These are phyloP conservation scores for Pangasius larnaudii DNA, from an alignment of 2,797 vertebrate species.

Conservation along the genomic window DNA sequence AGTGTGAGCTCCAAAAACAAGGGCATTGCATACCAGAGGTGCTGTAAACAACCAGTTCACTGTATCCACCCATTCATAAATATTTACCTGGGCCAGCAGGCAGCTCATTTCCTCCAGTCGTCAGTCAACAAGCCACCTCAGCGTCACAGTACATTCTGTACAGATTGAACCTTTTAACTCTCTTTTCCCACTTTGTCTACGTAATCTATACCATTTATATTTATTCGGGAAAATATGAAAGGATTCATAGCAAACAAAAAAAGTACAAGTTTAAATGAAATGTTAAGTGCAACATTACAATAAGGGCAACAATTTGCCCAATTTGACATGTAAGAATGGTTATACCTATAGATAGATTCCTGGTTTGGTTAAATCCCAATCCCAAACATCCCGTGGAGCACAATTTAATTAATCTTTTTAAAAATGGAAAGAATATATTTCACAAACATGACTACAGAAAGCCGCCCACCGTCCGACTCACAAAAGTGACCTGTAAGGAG, in stretches of 20 bases:
- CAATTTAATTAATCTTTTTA: neutral
- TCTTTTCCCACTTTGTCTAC: neutral
- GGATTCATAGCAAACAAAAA: neutral
- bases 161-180: neutral
- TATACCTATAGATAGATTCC: neutral
- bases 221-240: neutral
- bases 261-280: neutral
- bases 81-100: slow-evolving; percentile 74
- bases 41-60: slow-evolving; percentile 75
- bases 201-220: neutral
- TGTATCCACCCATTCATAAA: slow-evolving; percentile 81
- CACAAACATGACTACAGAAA: neutral
- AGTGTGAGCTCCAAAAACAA: slow-evolving; percentile 67
- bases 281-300: neutral
- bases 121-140: slow-evolving; percentile 68
- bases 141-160: slow-evolving; percentile 57
- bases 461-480: no score
- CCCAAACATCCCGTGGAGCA: neutral
- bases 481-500: neutral
- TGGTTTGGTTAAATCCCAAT: neutral
- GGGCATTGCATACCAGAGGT: slow-evolving; percentile 68
- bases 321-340: neutral
- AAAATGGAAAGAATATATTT: neutral
- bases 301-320: neutral
- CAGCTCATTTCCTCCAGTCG: slow-evolving; percentile 64